Conservation (phyloP, 2,888 invertebrate genomes). For the Volucella zonaria region DNA sequence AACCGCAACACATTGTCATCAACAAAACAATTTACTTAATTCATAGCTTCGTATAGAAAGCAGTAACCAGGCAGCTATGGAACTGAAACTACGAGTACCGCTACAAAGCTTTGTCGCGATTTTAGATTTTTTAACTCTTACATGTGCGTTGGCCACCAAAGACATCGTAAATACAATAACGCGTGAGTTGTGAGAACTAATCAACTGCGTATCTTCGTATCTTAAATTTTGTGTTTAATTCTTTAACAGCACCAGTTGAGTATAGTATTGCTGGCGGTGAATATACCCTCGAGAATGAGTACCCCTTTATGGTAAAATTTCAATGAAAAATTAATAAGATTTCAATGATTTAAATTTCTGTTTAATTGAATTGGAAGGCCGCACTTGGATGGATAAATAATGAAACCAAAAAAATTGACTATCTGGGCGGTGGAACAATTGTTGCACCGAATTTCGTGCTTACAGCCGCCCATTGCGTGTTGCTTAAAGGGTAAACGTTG, state of each 20-base stretch:
- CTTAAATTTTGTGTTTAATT: neutral
- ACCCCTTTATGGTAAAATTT: slow-evolving; percentile 37
- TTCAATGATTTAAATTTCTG: neutral
- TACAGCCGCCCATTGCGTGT: slow-evolving; percentile 43
- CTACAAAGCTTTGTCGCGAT: too few species aligned
- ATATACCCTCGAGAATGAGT: neutral
- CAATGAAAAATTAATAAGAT: neutral
- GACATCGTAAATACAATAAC: too few species aligned
- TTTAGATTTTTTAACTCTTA: too few species aligned
- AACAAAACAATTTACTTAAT: too few species aligned
- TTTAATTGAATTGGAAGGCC: neutral
- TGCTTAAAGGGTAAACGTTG: slow-evolving; percentile 6
- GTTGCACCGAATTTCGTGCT: slow-evolving; percentile 30
- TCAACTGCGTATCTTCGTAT: neutral
- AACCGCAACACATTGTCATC: too few species aligned
- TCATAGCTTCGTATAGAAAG: too few species aligned
- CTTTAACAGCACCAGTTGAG: neutral
- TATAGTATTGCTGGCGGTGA: neutral
- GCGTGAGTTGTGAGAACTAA: too few species aligned
- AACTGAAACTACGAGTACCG: too few species aligned
- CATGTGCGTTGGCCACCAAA: too few species aligned
- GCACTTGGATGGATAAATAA: slow-evolving; percentile 43
- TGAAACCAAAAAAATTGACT: slow-evolving; percentile 15
- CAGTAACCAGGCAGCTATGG: too few species aligned
- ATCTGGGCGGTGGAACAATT: slow-evolving; percentile 30